Percentiles rank a stretch among this genome's conserved stretches.
phyloP scores from a whole-genome alignment of 2,113 vertebrate species.

The Parotia lawesii region DNA sequence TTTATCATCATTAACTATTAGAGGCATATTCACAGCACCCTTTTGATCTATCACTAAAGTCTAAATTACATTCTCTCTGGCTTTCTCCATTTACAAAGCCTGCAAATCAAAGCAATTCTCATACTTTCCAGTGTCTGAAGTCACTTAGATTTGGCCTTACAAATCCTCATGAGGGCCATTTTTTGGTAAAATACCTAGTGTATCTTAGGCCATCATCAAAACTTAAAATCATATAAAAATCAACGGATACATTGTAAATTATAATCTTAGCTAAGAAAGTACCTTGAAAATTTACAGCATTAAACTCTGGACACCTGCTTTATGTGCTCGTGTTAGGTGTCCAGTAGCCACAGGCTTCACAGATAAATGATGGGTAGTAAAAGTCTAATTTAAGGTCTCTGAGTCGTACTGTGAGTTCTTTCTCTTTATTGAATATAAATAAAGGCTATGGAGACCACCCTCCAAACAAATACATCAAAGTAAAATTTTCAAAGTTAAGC shows the following conservation, averaged over 20 bases:
- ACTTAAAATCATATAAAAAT: background rate
- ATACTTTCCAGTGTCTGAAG: background rate
- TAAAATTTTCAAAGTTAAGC: background rate
- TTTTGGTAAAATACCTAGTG: background rate
- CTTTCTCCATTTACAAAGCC: background rate
- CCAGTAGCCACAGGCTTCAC: background rate
- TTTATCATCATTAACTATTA: conserved; percentile 16
- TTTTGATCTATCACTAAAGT: conserved; percentile 1
- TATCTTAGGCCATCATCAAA: background rate
- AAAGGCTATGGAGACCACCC: background rate
- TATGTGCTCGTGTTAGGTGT: background rate
- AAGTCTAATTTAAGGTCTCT: background rate
- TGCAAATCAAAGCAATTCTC: background rate
- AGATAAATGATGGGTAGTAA: background rate
- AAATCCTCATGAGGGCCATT: background rate
- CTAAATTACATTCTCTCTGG: conserved; percentile 1
- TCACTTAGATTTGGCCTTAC: background rate
- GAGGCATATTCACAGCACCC: background rate
- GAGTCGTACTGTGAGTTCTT: background rate
- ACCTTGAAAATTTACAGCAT: background rate
- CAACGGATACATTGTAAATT: background rate
- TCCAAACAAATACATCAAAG: background rate
- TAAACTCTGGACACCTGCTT: background rate
- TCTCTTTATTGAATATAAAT: background rate
- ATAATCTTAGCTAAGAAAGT: background rate